These are phyloP conservation scores for Procambarus clarkii DNA, from an alignment of 1,140 invertebrate species.

Conservation along the genomic window DNA sequence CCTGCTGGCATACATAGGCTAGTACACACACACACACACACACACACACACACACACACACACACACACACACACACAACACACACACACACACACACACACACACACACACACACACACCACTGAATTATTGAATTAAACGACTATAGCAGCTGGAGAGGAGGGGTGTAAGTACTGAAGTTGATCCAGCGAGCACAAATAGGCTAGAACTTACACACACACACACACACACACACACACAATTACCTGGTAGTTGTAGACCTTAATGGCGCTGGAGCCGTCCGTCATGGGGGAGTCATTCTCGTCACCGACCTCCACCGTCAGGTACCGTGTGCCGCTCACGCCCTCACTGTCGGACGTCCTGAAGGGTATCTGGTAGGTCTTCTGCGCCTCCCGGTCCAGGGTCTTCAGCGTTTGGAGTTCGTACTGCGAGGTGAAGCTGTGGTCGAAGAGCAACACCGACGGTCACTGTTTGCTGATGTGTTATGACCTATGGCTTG, in stretches of 20 bases:
- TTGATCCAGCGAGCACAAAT: too few relatives aligned
- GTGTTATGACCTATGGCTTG: too few relatives aligned
- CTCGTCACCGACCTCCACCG: conserved; percentile 91
- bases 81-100: background rate
- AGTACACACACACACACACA: too few relatives aligned
- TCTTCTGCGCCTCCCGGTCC: conserved; percentile 76
- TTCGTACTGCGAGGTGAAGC: conserved; percentile 47
- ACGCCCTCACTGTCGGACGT: conserved; percentile 65
- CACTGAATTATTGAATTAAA: too few relatives aligned
- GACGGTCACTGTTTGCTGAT: too few relatives aligned
- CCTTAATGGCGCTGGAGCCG: conserved; percentile 83
- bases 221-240: conserved; percentile 75
- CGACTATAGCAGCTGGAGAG: too few relatives aligned
- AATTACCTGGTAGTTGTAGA: too few relatives aligned
- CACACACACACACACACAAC: conserved; percentile 12
- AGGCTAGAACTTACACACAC: too few relatives aligned
- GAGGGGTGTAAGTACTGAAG: too few relatives aligned
- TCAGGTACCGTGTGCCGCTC: conserved; percentile 82
- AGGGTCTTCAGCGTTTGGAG: conserved; percentile 74
- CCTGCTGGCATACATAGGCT: too few relatives aligned
- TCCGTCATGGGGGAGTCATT: conserved; percentile 91
- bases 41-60: conserved; percentile 23
- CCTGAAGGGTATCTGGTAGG: conserved; percentile 72
- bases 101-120: background rate
- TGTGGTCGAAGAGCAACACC: background rate